Conservation (phyloP, 2,113 vertebrate species). For the Actenoides hombroni region DNA sequence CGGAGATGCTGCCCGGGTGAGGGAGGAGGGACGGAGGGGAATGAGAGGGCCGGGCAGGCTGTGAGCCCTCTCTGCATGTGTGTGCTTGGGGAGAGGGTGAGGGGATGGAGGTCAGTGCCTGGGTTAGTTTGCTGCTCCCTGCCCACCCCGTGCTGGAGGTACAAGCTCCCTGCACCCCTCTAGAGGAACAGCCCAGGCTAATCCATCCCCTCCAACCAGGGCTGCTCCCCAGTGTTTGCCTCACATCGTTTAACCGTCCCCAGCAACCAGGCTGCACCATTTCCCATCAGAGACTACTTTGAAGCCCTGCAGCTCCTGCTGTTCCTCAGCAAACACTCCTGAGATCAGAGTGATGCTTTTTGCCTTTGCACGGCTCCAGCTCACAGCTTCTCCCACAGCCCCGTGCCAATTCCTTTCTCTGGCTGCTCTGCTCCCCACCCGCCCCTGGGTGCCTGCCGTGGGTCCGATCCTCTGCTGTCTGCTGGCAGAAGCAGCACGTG, state of each 20-base stretch:
- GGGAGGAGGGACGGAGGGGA: background rate
- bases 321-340: background rate
- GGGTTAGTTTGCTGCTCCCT: background rate
- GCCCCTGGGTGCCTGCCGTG: accelerated
- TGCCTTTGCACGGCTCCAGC: background rate
- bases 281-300: background rate
- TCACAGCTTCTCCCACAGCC: accelerated
- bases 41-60: background rate
- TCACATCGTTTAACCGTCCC: background rate
- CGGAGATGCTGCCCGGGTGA: background rate
- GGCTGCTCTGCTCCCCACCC: background rate
- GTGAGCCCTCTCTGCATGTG: background rate
- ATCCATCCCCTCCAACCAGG: background rate
- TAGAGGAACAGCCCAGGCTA: background rate
- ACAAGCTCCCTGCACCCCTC: background rate
- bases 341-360: background rate
- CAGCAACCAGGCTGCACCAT: background rate
- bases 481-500: background rate
- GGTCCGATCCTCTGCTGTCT: background rate
- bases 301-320: background rate
- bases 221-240: background rate
- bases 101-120: background rate
- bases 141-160: background rate
- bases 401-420: background rate
- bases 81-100: accelerated